These are phyloP conservation scores for Griposia aprilina DNA, from an alignment of 2,888 invertebrate genomes.

Conservation along the genomic window DNA sequence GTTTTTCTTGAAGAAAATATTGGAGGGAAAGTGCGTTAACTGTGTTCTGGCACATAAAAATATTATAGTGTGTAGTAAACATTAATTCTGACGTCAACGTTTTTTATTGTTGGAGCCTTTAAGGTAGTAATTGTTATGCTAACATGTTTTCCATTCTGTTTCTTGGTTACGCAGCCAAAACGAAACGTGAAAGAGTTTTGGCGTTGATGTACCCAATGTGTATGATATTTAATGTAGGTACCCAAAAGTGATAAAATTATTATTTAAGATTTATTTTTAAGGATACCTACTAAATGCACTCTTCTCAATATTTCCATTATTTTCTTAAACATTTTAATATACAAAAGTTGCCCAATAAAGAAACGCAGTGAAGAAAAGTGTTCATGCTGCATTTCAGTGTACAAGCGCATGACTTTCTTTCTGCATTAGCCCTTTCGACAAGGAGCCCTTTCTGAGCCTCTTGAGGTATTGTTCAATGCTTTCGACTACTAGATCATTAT, in stretches of 20 bases:
- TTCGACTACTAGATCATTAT: not conserved
- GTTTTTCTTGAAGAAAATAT: constrained; percentile 34
- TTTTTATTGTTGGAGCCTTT: constrained; percentile 35
- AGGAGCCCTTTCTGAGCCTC: not conserved
- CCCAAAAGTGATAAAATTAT: not conserved
- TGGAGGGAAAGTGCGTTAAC: constrained; percentile 61
- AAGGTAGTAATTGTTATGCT: constrained; percentile 15
- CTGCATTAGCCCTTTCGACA: not conserved
- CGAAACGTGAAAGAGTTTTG: constrained; percentile 16
- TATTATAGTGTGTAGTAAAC: constrained; percentile 34
- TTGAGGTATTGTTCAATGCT: constrained; percentile 8
- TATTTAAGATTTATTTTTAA: no score
- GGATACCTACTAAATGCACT: no score
- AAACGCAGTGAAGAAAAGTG: not conserved
- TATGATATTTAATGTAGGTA: not conserved
- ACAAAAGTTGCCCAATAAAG: not conserved
- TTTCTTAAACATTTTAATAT: no score
- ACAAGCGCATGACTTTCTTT: not conserved
- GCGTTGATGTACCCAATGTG: no score
- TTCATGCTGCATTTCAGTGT: not conserved
- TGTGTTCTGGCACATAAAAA: constrained; percentile 27
- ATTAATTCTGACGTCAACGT: constrained; percentile 29
- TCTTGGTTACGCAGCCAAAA: constrained; percentile 27
- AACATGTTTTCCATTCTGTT: constrained; percentile 26
- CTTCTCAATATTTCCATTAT: no score